Base-by-base conservation (phyloP, 2,888 invertebrate genomes). In the Macrosiphum euphorbiae region DNA sequence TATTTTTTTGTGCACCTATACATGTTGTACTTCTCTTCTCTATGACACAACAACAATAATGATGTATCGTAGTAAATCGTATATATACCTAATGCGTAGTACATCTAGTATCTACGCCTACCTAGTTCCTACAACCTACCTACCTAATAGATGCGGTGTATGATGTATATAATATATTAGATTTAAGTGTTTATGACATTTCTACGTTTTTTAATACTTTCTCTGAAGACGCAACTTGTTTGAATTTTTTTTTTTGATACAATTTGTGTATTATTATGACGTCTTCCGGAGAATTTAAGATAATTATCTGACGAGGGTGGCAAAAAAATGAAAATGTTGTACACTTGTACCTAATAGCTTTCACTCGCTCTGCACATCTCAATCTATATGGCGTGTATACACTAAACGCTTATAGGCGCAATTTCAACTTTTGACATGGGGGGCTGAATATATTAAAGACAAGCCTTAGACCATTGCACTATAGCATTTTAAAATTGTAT, bases 181-280 rank as follows among this genome's bases (percentile, higher is more conserved):
- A 26, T 58, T 20, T 78, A 41, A 78, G 78, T 35, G 78, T 35
- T 78, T 84, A 67, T 94, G 47, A 87, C 87, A 50, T 86, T 87
- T n/a, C 2, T 8, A 44, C 47, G 86, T 28, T 86, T 86, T 86
- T 47, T 86, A 86, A 86, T 16, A 86, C 86, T 86, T 86, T 86
- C 86, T 86, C 86, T 28, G 28, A 5, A 8, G 78, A 35, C 16
- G 44, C 47, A 86, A 47, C n/a, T 86, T 47, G n/a, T 47, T 47
- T 5, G 86, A 86, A 5, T 44, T 35, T 8, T 67, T 13, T 35
- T 78, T 35, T 55, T 7, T 7, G 20, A 35, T 78, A 35, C 7
- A 20, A 78, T 78, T 78, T 35, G 35, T 35, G 35, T 20, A 78
- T 35, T 67, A 67, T 50, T 7, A 58, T 78, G 78, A 35, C 20